These are phyloP conservation scores for Notolepis coatsorum DNA, from an alignment of 2,797 vertebrate species.

Conservation along the genomic window DNA sequence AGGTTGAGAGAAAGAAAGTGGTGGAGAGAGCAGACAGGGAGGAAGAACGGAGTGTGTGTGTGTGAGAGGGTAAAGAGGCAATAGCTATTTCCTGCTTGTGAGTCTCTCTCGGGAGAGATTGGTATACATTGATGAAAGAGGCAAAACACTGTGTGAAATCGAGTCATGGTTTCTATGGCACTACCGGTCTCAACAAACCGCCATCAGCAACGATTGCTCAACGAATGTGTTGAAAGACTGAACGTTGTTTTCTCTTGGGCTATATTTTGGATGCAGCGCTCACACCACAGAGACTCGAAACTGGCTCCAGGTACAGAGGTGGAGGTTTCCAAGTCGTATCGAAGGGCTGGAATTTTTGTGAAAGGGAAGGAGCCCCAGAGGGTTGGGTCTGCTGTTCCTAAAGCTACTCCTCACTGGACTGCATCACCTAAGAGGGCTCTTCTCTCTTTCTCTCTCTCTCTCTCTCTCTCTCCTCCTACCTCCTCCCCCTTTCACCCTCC, in stretches of 20 bases:
- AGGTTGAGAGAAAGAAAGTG: conserved; percentile 46
- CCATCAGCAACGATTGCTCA: conserved; percentile 32
- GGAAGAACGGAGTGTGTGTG: not conserved
- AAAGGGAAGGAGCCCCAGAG: conserved; percentile 1
- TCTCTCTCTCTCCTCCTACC: not conserved
- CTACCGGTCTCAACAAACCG: conserved; percentile 35
- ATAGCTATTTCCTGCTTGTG: conserved; percentile 58
- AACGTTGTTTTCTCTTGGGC: conserved; percentile 50
- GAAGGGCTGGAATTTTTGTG: conserved; percentile 27
- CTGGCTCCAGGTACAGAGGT: conserved; percentile 36
- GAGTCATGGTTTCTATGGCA: conserved; percentile 3
- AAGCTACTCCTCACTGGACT: conserved; percentile 18
- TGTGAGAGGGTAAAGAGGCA: conserved; percentile 52
- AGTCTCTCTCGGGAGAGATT: conserved; percentile 45
- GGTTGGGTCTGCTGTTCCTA: conserved; percentile 15
- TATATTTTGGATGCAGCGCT: conserved; percentile 45
- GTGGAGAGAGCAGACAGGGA: conserved; percentile 19
- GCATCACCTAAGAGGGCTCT: conserved; percentile 7
- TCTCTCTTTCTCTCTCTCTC: not conserved
- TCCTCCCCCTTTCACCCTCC: too few relatives aligned
- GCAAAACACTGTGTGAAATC: conserved; percentile 34
- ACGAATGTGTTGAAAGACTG: conserved; percentile 31
- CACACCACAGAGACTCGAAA: conserved; percentile 46
- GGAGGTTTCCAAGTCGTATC: conserved; percentile 42
- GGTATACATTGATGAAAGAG: conserved; percentile 44